phyloP scores from a whole-genome alignment of 2,113 vertebrate species.

The Anhinga anhinga region DNA sequence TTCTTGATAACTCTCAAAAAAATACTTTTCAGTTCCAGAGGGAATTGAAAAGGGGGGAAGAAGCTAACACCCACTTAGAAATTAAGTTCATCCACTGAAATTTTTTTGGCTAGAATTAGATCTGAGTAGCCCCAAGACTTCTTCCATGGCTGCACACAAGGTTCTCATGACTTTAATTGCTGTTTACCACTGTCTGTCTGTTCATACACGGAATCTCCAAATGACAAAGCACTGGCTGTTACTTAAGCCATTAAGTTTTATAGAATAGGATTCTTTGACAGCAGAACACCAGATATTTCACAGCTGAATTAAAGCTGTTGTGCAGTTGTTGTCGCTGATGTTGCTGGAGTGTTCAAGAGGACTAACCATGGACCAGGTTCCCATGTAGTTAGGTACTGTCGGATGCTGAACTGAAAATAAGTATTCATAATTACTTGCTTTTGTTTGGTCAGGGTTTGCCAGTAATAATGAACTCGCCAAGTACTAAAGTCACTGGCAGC shows the following conservation, averaged over 20 bases:
- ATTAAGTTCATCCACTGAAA: not conserved
- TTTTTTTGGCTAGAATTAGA: not conserved
- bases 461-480: not conserved
- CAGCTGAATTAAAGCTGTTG: not conserved
- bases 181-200: not conserved
- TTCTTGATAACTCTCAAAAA: not conserved
- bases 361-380: not conserved
- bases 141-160: not conserved
- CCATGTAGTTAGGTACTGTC: not conserved
- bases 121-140: not conserved
- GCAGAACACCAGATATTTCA: not conserved
- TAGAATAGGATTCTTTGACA: not conserved
- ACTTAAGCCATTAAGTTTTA: not conserved
- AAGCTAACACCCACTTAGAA: not conserved
- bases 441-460: not conserved
- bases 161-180: not conserved
- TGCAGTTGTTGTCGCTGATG: not conserved
- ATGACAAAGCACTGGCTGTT: not conserved
- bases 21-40: fast-evolving
- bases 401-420: not conserved
- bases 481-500: not conserved
- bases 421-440: not conserved
- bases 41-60: not conserved
- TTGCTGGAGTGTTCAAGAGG: not conserved
- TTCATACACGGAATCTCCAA: not conserved